Evolutionary conservation across 2,888 invertebrate genomes (phyloP), one percentile per base, ranked within the genome.

Genomic region (Seladonia tumulorum): DNA sequence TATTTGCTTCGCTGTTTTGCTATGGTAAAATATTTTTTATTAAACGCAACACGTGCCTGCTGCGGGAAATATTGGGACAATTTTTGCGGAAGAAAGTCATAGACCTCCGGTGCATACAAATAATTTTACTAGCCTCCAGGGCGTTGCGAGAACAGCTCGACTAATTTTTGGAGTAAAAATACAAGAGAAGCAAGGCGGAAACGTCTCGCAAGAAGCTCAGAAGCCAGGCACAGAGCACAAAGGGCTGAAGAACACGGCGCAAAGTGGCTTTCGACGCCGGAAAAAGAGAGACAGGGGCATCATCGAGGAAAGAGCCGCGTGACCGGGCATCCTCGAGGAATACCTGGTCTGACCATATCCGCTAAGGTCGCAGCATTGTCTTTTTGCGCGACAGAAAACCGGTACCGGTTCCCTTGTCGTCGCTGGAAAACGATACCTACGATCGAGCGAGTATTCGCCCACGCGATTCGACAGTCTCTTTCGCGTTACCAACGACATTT

Each of bases 321-420:
- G 79, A 74, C 71, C 80, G 82, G 83, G 79, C 79, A 90, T 90
- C 86, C 88, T 88, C 91, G 91, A 91, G 88, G 91, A 90, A 91
- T 92, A 93, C 93, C 92, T 92, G 90, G 93, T 93, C 92, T 93
- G 92, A 87, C 93, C 93, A 93, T 93, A 93, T 93, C 90, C 89
- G 93, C 85, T 93, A 93, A 93, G 93, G 93, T 93, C 93, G 88
- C 80, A 81, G 90, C 88, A 93, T 93, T 93, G 93, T 93, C 89
- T 92, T 90, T 92, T 92, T 89, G 88, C 84, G 83, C 79, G 68
- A 86, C 85, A 79, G 79, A 85, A 85, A 90, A 90, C 88, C 90
- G 87, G 90, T 93, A 92, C 91, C 88, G 91, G 92, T 90, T 82
- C 78, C 75, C 78, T 60, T 72, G 78, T 77, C 73, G 60, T 57